Evolutionary conservation across 1,140 invertebrate species (phyloP).

Genomic region (Hypothenemus hampei): DNA sequence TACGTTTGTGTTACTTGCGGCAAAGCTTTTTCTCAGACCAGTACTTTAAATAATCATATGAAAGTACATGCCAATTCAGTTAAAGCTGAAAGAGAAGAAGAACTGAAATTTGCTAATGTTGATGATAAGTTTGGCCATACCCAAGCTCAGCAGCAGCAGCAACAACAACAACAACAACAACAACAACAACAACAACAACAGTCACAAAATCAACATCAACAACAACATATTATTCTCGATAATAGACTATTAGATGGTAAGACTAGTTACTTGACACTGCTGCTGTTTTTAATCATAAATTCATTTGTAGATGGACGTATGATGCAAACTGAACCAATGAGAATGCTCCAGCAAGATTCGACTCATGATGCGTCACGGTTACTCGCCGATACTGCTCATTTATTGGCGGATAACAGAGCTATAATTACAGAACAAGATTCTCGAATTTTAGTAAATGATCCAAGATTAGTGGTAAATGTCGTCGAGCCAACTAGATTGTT

Average conservation of each 20-base stretch:
- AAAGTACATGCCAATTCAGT: constrained; percentile 39
- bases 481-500: constrained; percentile 37
- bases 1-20: constrained; percentile 55
- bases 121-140: constrained; percentile 1
- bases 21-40: constrained; percentile 47
- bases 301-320: constrained; percentile 27
- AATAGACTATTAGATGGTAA: too few species aligned
- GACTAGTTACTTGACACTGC: too few species aligned
- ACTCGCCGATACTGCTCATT: constrained; percentile 33
- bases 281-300: too few species aligned
- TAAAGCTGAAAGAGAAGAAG: constrained; percentile 36
- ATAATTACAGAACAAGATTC: constrained; percentile 32
- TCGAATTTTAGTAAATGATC: constrained; percentile 31
- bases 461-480: constrained; percentile 38
- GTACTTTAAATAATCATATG: constrained; percentile 45
- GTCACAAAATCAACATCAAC: too few species aligned
- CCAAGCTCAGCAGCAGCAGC: constrained; percentile 15
- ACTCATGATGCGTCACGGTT: constrained; percentile 34
- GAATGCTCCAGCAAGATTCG: constrained; percentile 36
- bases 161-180: constrained; percentile 23
- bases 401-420: constrained; percentile 34
- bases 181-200: too few species aligned
- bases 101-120: constrained; percentile 25
- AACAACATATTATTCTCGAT: too few species aligned
- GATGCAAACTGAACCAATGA: constrained; percentile 33